Evolutionary conservation across 2,888 invertebrate genomes (phyloP), one percentile per base, ranked within the genome.

Genomic region (Sphaeridia pumilis): DNA sequence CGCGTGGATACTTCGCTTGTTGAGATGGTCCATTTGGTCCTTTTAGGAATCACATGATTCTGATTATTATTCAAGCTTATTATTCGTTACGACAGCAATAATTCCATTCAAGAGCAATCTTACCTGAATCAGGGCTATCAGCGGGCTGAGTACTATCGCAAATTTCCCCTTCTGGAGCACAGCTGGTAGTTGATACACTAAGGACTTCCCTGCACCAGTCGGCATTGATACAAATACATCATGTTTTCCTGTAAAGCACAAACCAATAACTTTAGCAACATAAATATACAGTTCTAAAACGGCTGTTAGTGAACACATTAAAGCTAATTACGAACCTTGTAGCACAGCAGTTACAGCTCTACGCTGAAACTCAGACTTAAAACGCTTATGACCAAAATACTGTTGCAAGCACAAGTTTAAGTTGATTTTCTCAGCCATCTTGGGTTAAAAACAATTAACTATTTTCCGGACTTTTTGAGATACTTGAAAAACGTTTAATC

Each of bases 221-320:
- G 98, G 98, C 93, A 98, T 94, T 59, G 89, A 93, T 12, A 98
- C 82, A 69, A 87, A 92, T 1, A 94, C 87, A 81, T 98, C 97
- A 66, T 81, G 77, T 64, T 83, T 79, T 63, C 82, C 88, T 88
- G 69, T 58, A 53, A 50, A 42, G 7, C 31, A 31, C 10, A 14
- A 10, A 31, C 10, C 10, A 10, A 31, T 31, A 31, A 31, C 31
- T 10, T 10, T 31, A 7, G 31, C 14, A 10, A 7, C 7, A 14
- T 14, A 10, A 10, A 7, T 31, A 10, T 31, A 31, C 14, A 14
- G 14, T 14, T 31, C 14, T 14, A 7, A 31, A 10, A 14, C 31
- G 14, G 14, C 7, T 14, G 14, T 7, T 14, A 31, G 14, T 31
- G 14, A 31, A 10, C 31, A 31, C 7, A 31, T 31, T 31, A 31